Conservation (phyloP, 2,888 invertebrate genomes). For the Myopa tessellatipennis region DNA sequence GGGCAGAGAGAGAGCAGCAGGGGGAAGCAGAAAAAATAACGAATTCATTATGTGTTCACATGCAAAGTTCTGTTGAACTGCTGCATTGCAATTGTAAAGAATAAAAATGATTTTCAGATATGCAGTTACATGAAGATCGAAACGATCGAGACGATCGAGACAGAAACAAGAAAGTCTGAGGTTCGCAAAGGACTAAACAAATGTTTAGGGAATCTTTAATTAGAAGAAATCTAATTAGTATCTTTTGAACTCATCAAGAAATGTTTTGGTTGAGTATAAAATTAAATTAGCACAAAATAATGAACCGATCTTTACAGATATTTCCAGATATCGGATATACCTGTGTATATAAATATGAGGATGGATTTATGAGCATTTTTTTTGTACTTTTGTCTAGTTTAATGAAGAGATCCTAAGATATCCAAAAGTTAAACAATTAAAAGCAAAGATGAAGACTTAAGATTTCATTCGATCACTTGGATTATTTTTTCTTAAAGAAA, state of each 20-base stretch:
- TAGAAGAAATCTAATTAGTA: background rate
- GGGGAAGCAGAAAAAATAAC: background rate
- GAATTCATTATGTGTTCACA: slow-evolving; percentile 9
- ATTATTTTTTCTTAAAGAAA: too few species aligned
- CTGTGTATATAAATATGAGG: too few species aligned
- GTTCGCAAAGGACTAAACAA: background rate
- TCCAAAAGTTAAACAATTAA: background rate
- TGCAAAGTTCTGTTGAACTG: background rate
- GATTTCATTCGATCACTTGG: too few species aligned
- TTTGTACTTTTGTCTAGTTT: too few species aligned
- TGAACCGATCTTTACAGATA: too few species aligned
- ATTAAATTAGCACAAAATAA: too few species aligned
- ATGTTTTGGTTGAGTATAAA: too few species aligned
- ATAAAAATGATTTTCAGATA: background rate
- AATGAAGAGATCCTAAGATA: background rate
- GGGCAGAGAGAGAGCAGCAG: background rate
- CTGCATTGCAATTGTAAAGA: background rate
- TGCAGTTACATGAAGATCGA: background rate
- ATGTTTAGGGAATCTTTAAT: background rate
- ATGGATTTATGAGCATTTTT: too few species aligned
- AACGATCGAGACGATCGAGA: background rate
- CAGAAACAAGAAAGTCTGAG: background rate
- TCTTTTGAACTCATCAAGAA: too few species aligned
- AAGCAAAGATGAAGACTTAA: too few species aligned
- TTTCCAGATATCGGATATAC: too few species aligned